Conservation (phyloP, 2,113 vertebrate species). For the Macaca mulatta region DNA sequence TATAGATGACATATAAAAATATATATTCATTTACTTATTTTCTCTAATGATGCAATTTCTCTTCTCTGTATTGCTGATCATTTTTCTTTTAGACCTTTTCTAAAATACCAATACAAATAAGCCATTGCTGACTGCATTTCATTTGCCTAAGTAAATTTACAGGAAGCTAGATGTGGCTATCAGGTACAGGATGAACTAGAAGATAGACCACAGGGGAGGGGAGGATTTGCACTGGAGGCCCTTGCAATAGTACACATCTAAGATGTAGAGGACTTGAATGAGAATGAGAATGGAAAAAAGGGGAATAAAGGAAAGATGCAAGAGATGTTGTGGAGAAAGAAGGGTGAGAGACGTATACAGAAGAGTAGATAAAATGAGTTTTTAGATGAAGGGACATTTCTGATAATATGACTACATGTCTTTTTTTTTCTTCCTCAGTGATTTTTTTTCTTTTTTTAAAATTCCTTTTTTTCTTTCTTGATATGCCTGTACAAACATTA, state of each 20-base stretch:
- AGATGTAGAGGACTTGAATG: background rate
- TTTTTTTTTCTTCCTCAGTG: no score
- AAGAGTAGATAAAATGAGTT: background rate
- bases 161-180: background rate
- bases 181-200: background rate
- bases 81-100: background rate
- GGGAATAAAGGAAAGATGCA: background rate
- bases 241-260: background rate
- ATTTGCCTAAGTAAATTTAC: background rate
- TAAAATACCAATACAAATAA: background rate
- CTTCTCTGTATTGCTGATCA: background rate
- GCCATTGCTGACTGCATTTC: background rate
- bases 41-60: background rate
- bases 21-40: background rate
- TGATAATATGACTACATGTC: background rate
- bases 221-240: background rate
- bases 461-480: no score
- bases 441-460: no score
- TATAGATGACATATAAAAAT: no score
- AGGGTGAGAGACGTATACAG: background rate
- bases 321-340: background rate
- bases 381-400: background rate
- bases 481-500: background rate
- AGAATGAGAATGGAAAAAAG: background rate
- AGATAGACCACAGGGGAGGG: background rate